Percentiles rank a stretch among this genome's conserved stretches.
Evolutionary conservation across 92 coral and sea anemone genomes (phyloP).

Genomic region (Porites rus): DNA sequence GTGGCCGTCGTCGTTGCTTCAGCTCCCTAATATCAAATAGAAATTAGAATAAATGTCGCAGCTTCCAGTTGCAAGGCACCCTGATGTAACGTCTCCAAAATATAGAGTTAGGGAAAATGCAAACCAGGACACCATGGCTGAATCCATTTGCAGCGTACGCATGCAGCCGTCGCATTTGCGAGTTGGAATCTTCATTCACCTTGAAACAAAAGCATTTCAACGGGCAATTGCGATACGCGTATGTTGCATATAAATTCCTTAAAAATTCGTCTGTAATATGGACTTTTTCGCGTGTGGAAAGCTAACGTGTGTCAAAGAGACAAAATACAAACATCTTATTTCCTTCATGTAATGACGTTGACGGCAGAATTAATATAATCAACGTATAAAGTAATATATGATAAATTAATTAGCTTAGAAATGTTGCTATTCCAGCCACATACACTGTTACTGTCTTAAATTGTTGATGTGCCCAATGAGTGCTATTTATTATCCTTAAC

Average conservation of each 20-base stretch:
- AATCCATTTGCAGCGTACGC: no score
- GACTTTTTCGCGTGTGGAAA: not conserved
- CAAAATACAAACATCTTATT: not conserved
- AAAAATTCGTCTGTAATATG: not conserved
- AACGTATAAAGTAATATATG: conserved; percentile 11
- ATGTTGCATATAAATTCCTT: no score
- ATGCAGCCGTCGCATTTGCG: no score
- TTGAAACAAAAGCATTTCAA: no score
- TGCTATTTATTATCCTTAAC: not conserved
- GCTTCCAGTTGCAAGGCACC: not conserved
- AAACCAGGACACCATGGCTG: no score
- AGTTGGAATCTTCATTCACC: no score
- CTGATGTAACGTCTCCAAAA: no score
- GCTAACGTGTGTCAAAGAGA: not conserved
- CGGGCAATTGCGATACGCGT: no score
- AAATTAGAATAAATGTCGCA: not conserved
- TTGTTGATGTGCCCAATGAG: not conserved
- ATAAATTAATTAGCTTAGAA: not conserved
- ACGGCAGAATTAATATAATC: not conserved
- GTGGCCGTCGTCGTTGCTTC: no score
- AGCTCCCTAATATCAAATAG: no score
- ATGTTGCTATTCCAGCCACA: conserved; percentile 8
- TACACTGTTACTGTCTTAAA: not conserved
- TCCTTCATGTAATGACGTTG: not conserved
- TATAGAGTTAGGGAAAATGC: no score